A percentile compares a stretch with the other conserved stretches of the same genome.
Conservation (phyloP, 37 sponge, comb jelly and placozoan species). For the Tethya wilhelma region DNA sequence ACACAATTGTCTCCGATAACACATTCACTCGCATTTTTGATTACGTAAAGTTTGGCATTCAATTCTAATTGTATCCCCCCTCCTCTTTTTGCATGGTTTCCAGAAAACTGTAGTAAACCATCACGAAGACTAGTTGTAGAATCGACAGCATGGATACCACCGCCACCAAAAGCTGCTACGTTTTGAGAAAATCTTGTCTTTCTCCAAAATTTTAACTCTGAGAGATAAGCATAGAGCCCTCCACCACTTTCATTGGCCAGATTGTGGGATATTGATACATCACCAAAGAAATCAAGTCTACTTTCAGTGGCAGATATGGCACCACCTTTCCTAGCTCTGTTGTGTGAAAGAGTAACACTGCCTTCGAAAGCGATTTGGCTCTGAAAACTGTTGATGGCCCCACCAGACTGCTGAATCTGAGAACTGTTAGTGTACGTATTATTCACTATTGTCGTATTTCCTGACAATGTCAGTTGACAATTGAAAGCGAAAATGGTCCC, state of each 20-base stretch:
- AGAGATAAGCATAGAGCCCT: not conserved
- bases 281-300: not conserved
- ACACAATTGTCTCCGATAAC: not conserved
- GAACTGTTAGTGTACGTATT: too few relatives aligned
- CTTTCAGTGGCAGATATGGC: not conserved
- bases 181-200: not conserved
- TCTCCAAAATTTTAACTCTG: not conserved
- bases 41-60: not conserved
- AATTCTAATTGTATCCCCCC: not conserved
- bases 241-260: not conserved
- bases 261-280: not conserved
- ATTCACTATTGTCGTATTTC: not conserved
- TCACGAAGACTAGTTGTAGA: not conserved
- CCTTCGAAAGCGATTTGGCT: not conserved
- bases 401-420: not conserved
- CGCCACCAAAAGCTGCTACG: not conserved
- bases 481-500: not conserved
- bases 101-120: not conserved
- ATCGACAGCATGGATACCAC: not conserved
- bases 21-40: not conserved
- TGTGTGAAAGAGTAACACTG: not conserved
- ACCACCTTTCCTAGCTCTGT: not conserved
- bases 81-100: not conserved
- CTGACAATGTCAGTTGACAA: not conserved
- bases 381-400: not conserved